Conservation (phyloP, 2,888 invertebrate species). For the Allygus modestus region DNA sequence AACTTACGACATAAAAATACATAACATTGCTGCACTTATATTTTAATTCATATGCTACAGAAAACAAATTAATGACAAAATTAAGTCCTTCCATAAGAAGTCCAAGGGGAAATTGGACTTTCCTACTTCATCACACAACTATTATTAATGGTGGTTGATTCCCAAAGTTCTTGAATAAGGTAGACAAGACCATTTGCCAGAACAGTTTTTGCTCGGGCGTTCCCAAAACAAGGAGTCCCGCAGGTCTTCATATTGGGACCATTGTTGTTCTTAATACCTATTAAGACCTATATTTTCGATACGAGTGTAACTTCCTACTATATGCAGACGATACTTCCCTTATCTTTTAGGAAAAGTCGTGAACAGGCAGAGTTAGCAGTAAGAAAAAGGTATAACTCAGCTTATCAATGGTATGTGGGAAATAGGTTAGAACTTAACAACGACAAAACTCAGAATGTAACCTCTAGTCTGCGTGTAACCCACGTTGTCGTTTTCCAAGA, state of each 20-base stretch:
- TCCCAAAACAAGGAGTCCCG: neutral
- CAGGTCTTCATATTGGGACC: conserved; percentile 28
- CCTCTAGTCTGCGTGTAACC: neutral
- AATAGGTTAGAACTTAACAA: neutral
- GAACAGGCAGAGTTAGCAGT: neutral
- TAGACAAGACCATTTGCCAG: too few relatives aligned
- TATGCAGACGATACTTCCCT: neutral
- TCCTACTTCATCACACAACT: too few relatives aligned
- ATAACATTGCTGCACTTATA: too few relatives aligned
- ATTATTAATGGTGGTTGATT: too few relatives aligned
- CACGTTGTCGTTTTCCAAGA: neutral
- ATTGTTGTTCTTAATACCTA: too few relatives aligned
- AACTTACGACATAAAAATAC: too few relatives aligned
- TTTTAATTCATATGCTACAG: too few relatives aligned
- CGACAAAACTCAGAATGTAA: neutral
- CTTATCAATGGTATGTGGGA: neutral
- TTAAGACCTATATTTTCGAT: neutral
- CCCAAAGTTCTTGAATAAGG: too few relatives aligned
- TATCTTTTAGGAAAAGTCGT: neutral
- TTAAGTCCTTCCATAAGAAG: too few relatives aligned
- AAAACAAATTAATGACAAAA: too few relatives aligned
- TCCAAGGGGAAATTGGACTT: too few relatives aligned
- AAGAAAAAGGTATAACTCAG: neutral
- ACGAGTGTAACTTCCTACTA: neutral
- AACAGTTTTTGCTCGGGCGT: too few relatives aligned